phyloP scores from a whole-genome alignment of 2,113 vertebrate species.

The Zootoca vivipara region DNA sequence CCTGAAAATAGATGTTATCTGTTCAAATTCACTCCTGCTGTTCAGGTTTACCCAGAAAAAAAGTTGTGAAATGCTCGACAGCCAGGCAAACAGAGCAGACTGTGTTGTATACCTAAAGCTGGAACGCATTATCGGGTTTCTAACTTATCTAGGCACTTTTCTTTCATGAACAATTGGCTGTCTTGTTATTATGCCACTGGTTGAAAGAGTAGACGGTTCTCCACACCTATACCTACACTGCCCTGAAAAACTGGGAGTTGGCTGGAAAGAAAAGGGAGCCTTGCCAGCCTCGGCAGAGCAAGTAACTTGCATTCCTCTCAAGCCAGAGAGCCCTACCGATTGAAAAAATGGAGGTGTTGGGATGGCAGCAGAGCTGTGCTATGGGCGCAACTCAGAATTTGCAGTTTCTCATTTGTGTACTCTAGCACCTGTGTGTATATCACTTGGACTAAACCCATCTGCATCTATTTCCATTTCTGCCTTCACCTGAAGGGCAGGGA shows the following conservation, averaged over 20 bases:
- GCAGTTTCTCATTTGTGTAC: neutral
- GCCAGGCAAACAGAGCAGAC: constrained; percentile 60
- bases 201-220: constrained; percentile 32
- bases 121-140: constrained; percentile 57
- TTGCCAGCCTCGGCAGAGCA: constrained; percentile 42
- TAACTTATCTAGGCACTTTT: constrained; percentile 46
- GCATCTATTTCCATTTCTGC: neutral
- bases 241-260: constrained; percentile 49
- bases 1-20: constrained; percentile 68
- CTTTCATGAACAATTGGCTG: constrained; percentile 42
- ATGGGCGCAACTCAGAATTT: neutral
- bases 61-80: constrained; percentile 72
- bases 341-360: neutral
- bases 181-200: constrained; percentile 16
- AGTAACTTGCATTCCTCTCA: neutral
- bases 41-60: constrained; percentile 59
- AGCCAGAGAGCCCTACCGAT: neutral
- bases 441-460: too few relatives aligned
- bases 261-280: constrained; percentile 25
- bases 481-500: neutral
- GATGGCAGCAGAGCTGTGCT: neutral
- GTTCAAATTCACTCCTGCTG: constrained; percentile 65
- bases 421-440: neutral
- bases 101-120: constrained; percentile 56
- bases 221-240: constrained; percentile 14